Evolutionary conservation across 1,140 invertebrate genomes (phyloP).

Genomic region (Procambarus virginalis): DNA sequence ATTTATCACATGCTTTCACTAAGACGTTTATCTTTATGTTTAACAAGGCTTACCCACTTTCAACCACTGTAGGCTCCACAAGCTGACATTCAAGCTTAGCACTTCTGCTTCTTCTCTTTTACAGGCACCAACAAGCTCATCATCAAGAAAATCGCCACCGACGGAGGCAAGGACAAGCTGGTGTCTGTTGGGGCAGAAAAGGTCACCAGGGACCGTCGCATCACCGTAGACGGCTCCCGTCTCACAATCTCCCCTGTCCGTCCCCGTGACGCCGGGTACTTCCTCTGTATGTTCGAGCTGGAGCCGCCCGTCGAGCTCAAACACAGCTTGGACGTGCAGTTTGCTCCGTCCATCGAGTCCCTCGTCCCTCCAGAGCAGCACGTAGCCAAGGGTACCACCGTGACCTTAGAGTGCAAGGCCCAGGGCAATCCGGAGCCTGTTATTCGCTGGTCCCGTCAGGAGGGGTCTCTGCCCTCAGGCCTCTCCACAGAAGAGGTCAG

Average conservation of each 20-base stretch:
- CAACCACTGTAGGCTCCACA: too few species aligned
- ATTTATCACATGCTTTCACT: too few species aligned
- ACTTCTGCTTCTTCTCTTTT: not conserved
- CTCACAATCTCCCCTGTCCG: slow-evolving; percentile 33
- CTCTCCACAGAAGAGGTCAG: slow-evolving; percentile 11
- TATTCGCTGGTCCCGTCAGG: slow-evolving; percentile 46
- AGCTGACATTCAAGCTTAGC: too few species aligned
- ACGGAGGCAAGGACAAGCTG: slow-evolving; percentile 30
- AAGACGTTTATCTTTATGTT: too few species aligned
- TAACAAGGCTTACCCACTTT: too few species aligned
- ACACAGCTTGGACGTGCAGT: slow-evolving; percentile 46
- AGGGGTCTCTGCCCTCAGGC: slow-evolving; percentile 17
- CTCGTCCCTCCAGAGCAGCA: slow-evolving; percentile 30
- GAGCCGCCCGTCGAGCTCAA: slow-evolving; percentile 33
- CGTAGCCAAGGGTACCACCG: slow-evolving; percentile 7
- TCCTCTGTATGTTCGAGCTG: slow-evolving; percentile 37
- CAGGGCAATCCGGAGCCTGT: slow-evolving; percentile 29
- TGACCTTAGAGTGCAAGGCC: slow-evolving; percentile 19
- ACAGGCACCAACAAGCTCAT: slow-evolving; percentile 45
- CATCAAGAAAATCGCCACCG: slow-evolving; percentile 42
- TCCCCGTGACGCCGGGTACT: slow-evolving; percentile 23
- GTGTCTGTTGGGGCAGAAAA: slow-evolving; percentile 21
- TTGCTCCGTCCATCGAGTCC: slow-evolving; percentile 15
- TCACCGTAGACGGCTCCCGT: slow-evolving; percentile 17
- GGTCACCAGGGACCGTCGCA: slow-evolving; percentile 25